phyloP scores from a whole-genome alignment of 2,888 invertebrate genomes.

The Pimpla rufipes region DNA sequence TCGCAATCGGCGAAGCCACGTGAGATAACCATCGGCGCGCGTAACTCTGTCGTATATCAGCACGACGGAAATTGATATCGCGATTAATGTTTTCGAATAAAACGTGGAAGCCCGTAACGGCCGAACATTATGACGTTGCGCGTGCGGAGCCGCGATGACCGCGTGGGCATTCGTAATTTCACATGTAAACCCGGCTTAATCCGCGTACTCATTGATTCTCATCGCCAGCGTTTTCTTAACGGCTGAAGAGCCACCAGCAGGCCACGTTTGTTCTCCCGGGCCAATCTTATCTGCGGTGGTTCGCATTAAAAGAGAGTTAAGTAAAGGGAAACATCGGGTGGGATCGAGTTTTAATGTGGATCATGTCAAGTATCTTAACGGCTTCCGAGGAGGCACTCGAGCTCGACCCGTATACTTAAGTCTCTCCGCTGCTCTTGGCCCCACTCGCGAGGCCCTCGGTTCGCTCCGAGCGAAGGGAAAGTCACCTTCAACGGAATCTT shows the following conservation, averaged over 20 bases:
- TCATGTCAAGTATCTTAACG: slow-evolving; percentile 12
- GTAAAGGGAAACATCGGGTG: too few relatives aligned
- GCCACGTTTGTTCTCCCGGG: background rate
- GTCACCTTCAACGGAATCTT: background rate
- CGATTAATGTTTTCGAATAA: background rate
- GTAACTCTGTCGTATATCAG: background rate
- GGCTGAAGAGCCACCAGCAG: slow-evolving; percentile 1
- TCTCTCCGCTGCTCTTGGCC: background rate
- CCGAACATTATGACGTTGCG: background rate
- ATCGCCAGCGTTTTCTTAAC: background rate
- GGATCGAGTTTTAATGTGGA: slow-evolving; percentile 15
- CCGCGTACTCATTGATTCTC: background rate
- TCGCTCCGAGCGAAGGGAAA: background rate
- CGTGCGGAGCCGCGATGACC: background rate
- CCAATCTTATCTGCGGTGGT: slow-evolving; percentile 17
- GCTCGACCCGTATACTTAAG: slow-evolving; percentile 15
- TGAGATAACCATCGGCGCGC: background rate
- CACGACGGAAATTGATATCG: slow-evolving; percentile 15
- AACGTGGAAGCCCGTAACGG: background rate
- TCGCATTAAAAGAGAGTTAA: background rate
- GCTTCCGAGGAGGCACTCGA: slow-evolving; percentile 28
- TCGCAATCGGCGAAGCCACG: background rate
- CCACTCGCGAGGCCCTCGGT: background rate
- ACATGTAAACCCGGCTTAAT: background rate
- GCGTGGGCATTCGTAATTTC: background rate